A percentile compares a stretch with the other conserved stretches of the same genome.
Conservation (phyloP, 2,888 invertebrate genomes). For the Pachliopta kotzebuea region DNA sequence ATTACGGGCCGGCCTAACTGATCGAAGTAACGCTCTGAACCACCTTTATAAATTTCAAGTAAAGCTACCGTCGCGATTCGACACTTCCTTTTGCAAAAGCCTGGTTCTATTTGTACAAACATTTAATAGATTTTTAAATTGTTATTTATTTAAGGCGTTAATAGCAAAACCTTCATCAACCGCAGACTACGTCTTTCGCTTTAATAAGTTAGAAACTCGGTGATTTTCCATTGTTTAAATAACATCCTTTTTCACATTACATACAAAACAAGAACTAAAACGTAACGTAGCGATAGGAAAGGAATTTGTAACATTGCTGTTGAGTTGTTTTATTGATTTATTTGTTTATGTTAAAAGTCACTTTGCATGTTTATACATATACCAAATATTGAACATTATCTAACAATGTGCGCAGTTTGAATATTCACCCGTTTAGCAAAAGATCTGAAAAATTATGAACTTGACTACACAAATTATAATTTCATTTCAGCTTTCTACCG, state of each 20-base stretch:
- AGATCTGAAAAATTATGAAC: neutral
- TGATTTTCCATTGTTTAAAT: too few relatives aligned
- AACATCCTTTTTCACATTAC: too few relatives aligned
- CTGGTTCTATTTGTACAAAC: neutral
- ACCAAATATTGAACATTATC: too few relatives aligned
- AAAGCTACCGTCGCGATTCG: neutral
- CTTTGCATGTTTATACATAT: too few relatives aligned
- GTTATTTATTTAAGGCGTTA: neutral
- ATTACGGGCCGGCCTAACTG: constrained; percentile 54
- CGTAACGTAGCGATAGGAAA: too few relatives aligned
- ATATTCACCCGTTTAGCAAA: neutral
- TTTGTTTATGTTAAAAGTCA: too few relatives aligned
- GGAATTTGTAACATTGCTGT: too few relatives aligned
- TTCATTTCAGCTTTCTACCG: constrained; percentile 9
- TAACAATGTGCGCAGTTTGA: neutral
- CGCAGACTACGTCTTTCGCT: neutral
- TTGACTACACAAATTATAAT: neutral
- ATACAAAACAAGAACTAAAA: too few relatives aligned
- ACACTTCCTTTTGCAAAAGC: neutral
- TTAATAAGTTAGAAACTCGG: neutral
- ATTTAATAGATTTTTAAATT: neutral
- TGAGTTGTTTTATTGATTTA: too few relatives aligned
- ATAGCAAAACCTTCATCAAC: too few relatives aligned
- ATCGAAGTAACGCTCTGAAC: constrained; percentile 35
- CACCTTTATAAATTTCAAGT: constrained; percentile 33